phyloP scores from a whole-genome alignment of 1,140 invertebrate genomes.

The Ruditapes philippinarum region DNA sequence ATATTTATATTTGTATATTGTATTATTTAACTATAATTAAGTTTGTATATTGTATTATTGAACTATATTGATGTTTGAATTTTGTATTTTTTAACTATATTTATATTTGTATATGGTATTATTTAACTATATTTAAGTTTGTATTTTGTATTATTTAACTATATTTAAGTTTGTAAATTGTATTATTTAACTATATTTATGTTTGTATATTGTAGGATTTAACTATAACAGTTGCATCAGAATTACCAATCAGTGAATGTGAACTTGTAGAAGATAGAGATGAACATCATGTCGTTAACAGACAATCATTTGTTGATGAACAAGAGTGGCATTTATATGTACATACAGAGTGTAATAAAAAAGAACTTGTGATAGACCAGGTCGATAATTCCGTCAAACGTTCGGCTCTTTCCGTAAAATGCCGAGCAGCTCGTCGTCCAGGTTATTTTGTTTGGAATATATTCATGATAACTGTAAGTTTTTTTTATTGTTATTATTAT shows the following conservation, averaged over 20 bases:
- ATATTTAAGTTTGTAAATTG: too few species aligned
- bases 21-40: constrained; percentile 86
- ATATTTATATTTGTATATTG: constrained; percentile 33
- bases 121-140: too few species aligned
- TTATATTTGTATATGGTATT: too few species aligned
- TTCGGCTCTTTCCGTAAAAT: constrained; percentile 85
- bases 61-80: too few species aligned
- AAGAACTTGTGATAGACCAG: constrained; percentile 84
- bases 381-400: constrained; percentile 83
- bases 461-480: constrained; percentile 86
- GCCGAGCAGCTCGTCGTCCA: constrained; percentile 84
- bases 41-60: too few species aligned
- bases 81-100: too few species aligned
- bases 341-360: constrained; percentile 85
- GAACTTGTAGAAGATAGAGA: constrained; percentile 84
- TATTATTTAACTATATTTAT: neutral
- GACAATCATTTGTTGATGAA: constrained; percentile 86
- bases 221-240: constrained; percentile 85
- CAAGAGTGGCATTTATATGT: constrained; percentile 86
- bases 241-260: constrained; percentile 83
- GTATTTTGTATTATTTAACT: too few species aligned
- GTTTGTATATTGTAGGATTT: constrained; percentile 82
- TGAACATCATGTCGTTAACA: constrained; percentile 85
- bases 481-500: neutral
- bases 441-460: constrained; percentile 87